Base-by-base conservation (phyloP, 2,113 vertebrate species). In the Catharus fuscescens region DNA sequence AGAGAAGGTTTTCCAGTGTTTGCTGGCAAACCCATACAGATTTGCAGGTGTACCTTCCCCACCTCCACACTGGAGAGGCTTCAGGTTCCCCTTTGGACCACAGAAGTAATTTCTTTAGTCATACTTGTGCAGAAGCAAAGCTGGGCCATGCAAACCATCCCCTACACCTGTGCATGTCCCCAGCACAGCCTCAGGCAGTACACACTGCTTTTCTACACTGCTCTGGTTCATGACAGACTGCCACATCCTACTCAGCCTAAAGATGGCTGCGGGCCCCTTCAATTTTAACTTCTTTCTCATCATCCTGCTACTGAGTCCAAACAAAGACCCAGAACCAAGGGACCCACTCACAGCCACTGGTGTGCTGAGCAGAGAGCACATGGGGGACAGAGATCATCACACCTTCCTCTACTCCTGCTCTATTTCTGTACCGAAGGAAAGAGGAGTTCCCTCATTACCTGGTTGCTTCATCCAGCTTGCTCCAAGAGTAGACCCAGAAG, bases 201-300 rank as follows among this genome's bases (percentile, higher is more conserved):
- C 34, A 36, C 11, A 20, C 0, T 0, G 1, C 29, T 17, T 85
- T 57, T 40, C 2, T 2, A 21, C 28, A 45, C 21, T 48, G 47
- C 21, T 54, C 29, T 67, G 20, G 18, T 23, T 84, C 56, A 6
- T 47, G 29, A 7, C 26, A 29, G 56, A 66, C 26, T 78, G 59
- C 26, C 52, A 48, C 28, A 60, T 29, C 14, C 52, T 38, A 3
- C 24, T 56, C 2, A 2, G 9, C 12, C 14, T 6, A 47, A 92
- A 52, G 38, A 25, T 4, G 38, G 25, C 16, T 53, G 7, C 52
- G 64, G 47, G 7, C 2, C 24, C 20, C 15, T 62, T 53, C 12
- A 3, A 0, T 54, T 66, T 78, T 50, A 50, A n/a, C 12, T 28
- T 81, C 44, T 66, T 18, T n/a, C 47, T 59, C 47, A 36, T 59